Evolutionary conservation across 1,140 invertebrate species (phyloP).

Genomic region (Hirudo medicinalis): DNA sequence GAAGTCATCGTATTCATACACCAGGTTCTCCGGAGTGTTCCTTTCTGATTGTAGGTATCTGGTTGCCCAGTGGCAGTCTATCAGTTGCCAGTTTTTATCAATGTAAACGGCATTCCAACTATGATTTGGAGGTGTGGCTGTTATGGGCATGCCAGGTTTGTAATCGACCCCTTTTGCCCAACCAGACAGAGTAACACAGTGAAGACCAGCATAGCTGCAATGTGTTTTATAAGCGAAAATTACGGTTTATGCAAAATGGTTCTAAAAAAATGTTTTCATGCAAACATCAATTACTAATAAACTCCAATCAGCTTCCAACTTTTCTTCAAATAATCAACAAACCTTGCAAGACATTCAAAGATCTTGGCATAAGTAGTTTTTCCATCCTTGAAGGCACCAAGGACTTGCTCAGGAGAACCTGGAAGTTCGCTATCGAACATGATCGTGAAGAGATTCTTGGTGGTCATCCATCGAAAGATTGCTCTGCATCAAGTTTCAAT

Average conservation of each 20-base stretch:
- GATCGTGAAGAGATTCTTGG: conserved; percentile 96
- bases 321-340: conserved; percentile 21
- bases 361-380: conserved; percentile 97
- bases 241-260: background rate
- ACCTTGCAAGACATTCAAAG: conserved; percentile 67
- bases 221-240: conserved; percentile 26
- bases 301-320: background rate
- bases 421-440: conserved; percentile 84
- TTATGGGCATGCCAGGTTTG: conserved; percentile 56
- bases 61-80: conserved; percentile 42
- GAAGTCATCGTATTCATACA: conserved; percentile 43
- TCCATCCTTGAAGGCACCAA: conserved; percentile 92
- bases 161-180: conserved; percentile 97
- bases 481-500: conserved; percentile 47
- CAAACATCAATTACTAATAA: background rate
- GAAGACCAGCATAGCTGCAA: conserved; percentile 79
- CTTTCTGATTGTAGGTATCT: conserved; percentile 36
- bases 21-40: conserved; percentile 38
- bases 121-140: conserved; percentile 38
- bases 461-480: conserved; percentile 98
- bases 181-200: conserved; percentile 95
- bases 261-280: background rate
- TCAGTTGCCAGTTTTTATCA: conserved; percentile 40
- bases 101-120: conserved; percentile 41
- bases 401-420: conserved; percentile 84